A percentile compares a stretch with the other conserved stretches of the same genome.
phyloP scores from a whole-genome alignment of 2,113 vertebrate genomes.

The Passerina amoena region DNA sequence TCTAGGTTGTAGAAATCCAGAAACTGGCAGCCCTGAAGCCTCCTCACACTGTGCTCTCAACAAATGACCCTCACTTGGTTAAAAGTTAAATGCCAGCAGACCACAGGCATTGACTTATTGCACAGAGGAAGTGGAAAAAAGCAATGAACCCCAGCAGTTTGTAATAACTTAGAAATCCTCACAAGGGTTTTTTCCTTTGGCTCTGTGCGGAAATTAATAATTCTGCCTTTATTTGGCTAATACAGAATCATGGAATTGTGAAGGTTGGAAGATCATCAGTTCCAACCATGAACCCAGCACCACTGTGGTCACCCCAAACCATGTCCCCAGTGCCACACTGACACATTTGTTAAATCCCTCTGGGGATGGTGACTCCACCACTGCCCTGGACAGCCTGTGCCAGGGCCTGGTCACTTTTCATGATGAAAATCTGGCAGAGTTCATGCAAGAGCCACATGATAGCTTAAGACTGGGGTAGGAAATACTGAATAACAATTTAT shows the following conservation, averaged over 20 bases:
- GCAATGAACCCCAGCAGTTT: not conserved
- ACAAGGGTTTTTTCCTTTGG: too few species aligned
- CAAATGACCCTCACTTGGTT: fast-evolving
- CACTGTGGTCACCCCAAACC: not conserved
- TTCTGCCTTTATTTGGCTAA: not conserved
- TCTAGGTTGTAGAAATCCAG: not conserved
- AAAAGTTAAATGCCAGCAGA: not conserved
- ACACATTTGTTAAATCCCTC: not conserved
- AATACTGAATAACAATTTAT: not conserved
- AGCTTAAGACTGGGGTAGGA: not conserved
- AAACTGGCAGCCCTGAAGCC: not conserved
- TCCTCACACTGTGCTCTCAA: not conserved
- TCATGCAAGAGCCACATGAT: not conserved
- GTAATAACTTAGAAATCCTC: not conserved
- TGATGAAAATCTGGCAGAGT: not conserved
- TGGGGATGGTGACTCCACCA: not conserved
- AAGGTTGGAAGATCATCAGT: not conserved
- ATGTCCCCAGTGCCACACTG: not conserved
- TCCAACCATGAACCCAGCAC: not conserved
- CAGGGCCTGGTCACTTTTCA: not conserved
- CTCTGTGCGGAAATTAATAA: not conserved
- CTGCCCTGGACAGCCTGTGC: not conserved
- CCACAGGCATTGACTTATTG: fast-evolving
- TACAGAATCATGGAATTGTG: not conserved
- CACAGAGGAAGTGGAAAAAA: not conserved